These are phyloP conservation scores for Tenthredo notha DNA, from an alignment of 2,888 invertebrate species.

Conservation along the genomic window DNA sequence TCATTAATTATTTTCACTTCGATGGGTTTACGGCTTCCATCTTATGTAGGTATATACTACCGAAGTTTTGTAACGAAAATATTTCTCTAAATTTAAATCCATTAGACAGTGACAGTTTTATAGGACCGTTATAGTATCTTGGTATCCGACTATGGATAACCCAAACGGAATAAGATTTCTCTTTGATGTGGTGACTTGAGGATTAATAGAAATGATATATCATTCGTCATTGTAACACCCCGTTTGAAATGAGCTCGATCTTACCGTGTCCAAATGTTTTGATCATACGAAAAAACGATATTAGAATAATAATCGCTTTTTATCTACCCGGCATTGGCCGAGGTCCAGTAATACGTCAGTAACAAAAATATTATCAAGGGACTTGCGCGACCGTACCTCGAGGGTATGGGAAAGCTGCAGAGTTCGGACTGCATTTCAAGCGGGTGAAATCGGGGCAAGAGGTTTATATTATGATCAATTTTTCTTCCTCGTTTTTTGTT, in stretches of 20 bases:
- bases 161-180: neutral
- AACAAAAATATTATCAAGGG: neutral
- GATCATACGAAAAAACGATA: neutral
- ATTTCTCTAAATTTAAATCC: slow-evolving; percentile 19
- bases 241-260: neutral
- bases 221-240: slow-evolving; percentile 10
- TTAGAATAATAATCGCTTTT: neutral
- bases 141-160: neutral
- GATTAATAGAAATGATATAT: slow-evolving; percentile 39
- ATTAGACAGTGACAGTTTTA: slow-evolving; percentile 42
- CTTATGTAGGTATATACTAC: no score
- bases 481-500: neutral
- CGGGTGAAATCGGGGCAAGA: neutral
- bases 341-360: neutral
- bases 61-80: no score
- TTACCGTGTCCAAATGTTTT: neutral
- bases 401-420: neutral
- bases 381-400: neutral
- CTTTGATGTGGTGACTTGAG: slow-evolving; percentile 18
- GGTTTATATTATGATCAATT: neutral
- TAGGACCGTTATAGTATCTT: neutral
- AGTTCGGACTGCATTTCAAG: neutral
- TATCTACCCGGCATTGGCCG: neutral
- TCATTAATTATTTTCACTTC: slow-evolving; percentile 23
- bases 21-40: slow-evolving; percentile 46